Percentiles rank a stretch among this genome's conserved stretches.
Conservation (phyloP, 2,888 invertebrate genomes). For the Aelia acuminata region DNA sequence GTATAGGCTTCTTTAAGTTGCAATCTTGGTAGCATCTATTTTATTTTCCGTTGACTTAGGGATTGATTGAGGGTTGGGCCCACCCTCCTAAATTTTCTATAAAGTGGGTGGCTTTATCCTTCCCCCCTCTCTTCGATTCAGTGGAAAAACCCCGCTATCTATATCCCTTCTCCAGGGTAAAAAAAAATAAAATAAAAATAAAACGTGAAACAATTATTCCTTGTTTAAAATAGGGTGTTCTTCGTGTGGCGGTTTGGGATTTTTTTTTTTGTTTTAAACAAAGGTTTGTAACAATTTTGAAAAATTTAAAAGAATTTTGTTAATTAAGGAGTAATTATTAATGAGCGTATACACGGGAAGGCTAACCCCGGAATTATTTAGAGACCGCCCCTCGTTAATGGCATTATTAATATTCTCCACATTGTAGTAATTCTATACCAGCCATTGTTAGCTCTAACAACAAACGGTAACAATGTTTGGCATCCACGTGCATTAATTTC, state of each 20-base stretch:
- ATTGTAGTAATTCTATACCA: neutral
- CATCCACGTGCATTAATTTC: neutral
- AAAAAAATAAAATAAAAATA: neutral
- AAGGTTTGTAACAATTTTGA: neutral
- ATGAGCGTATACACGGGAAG: neutral
- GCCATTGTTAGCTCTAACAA: neutral
- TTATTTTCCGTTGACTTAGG: conserved; percentile 8
- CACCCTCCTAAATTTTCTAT: conserved; percentile 8
- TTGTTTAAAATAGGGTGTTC: neutral
- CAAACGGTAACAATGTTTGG: neutral
- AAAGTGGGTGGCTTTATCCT: conserved; percentile 14
- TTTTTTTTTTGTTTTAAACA: neutral
- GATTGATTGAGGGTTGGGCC: neutral
- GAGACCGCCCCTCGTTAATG: neutral
- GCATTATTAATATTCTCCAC: neutral
- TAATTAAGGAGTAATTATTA: neutral
- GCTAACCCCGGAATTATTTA: neutral
- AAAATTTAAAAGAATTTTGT: neutral
- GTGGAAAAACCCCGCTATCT: conserved; percentile 14
- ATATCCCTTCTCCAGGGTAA: neutral
- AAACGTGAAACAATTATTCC: conserved; percentile 3
- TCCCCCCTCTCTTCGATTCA: neutral
- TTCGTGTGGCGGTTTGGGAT: neutral
- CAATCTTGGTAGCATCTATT: conserved; percentile 14
- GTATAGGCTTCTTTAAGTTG: neutral